phyloP scores from a whole-genome alignment of 2,113 vertebrate species.

The Trichomycterus rosablanca region DNA sequence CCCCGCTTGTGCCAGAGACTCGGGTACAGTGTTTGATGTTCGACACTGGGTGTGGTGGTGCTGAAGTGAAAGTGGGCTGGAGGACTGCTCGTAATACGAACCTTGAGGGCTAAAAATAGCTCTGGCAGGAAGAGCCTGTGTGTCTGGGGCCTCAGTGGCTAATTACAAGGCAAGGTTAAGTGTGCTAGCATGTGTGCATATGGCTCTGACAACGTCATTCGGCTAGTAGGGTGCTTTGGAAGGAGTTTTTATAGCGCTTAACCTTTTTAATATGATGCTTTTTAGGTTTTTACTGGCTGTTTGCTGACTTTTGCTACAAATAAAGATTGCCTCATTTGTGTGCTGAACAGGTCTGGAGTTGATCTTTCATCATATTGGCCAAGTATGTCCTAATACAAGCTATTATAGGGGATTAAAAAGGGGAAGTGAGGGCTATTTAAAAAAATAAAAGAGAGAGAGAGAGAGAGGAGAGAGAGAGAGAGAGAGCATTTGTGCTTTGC shows the following conservation, averaged over 20 bases:
- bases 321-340: too few species aligned
- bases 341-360: too few species aligned
- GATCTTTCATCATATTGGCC: too few species aligned
- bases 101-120: conserved; percentile 58
- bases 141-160: conserved; percentile 31
- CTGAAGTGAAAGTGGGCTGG: conserved; percentile 29
- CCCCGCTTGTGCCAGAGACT: neutral
- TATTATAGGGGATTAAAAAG: too few species aligned
- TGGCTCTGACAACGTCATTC: neutral
- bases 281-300: too few species aligned
- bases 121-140: conserved; percentile 50
- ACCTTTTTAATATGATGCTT: too few species aligned
- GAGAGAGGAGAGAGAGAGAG: too few species aligned
- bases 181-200: neutral
- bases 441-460: too few species aligned
- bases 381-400: too few species aligned
- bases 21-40: conserved; percentile 29
- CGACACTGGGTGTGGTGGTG: conserved; percentile 25
- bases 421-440: too few species aligned
- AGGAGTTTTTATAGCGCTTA: neutral
- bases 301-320: too few species aligned
- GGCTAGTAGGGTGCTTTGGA: neutral
- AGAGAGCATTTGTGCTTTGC: too few species aligned
- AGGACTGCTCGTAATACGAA: conserved; percentile 51
- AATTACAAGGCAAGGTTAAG: conserved; percentile 43